Evolutionary conservation across 1,140 invertebrate genomes (phyloP).

Genomic region (Cotesia glomerata): DNA sequence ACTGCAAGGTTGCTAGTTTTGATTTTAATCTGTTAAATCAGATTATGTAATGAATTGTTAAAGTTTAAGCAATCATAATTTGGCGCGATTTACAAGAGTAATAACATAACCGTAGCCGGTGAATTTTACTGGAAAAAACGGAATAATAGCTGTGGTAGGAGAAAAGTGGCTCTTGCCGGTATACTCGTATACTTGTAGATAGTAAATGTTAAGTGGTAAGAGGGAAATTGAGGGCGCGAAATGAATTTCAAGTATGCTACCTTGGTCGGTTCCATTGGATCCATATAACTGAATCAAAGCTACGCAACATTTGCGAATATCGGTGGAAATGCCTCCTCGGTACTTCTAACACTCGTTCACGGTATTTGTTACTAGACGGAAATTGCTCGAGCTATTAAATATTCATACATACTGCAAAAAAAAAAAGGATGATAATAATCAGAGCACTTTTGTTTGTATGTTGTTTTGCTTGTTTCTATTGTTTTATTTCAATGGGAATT

Average conservation of each 20-base stretch:
- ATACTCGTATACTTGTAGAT: not conserved
- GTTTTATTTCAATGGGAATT: no score
- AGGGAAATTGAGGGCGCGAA: slow-evolving; percentile 11
- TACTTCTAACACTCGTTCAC: not conserved
- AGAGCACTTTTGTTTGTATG: no score
- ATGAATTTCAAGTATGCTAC: slow-evolving; percentile 31
- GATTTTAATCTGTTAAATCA: no score
- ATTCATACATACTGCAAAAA: no score
- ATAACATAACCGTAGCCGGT: no score
- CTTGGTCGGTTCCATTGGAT: not conserved
- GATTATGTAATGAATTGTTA: no score
- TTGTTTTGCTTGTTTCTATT: no score
- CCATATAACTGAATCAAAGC: slow-evolving; percentile 28
- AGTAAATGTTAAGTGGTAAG: not conserved
- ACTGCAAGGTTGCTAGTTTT: no score
- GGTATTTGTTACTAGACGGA: not conserved
- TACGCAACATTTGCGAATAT: slow-evolving; percentile 23
- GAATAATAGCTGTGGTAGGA: not conserved
- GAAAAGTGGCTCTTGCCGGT: slow-evolving; percentile 10
- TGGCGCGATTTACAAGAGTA: no score
- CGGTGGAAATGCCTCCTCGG: slow-evolving; percentile 3
- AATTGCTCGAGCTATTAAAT: no score
- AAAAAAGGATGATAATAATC: no score
- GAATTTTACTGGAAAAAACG: not conserved
- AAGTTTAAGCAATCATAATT: no score